phyloP scores from a whole-genome alignment of 2,888 invertebrate genomes.

The Aspidapion aeneum region DNA sequence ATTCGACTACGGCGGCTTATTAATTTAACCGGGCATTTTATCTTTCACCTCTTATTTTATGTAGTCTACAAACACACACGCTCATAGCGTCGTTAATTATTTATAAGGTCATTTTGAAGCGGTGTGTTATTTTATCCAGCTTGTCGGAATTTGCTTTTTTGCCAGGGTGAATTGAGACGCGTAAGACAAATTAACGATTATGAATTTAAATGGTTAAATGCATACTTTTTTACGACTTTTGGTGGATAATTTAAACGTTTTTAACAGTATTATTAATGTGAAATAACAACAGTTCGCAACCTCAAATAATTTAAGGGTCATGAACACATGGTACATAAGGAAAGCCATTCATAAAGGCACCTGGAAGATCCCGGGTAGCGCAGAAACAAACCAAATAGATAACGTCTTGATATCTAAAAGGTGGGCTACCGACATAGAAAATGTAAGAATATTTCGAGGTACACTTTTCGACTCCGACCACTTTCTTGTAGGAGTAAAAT shows the following conservation, averaged over 20 bases:
- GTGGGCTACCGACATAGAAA: too few species aligned
- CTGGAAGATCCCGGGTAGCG: too few species aligned
- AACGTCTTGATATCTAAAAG: too few species aligned
- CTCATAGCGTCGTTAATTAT: constrained; percentile 33
- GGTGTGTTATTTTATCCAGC: constrained; percentile 31
- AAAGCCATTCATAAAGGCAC: too few species aligned
- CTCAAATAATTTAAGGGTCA: too few species aligned
- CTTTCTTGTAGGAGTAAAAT: too few species aligned
- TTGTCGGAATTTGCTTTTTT: constrained; percentile 17
- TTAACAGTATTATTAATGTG: too few species aligned
- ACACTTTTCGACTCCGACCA: too few species aligned
- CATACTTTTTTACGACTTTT: not conserved
- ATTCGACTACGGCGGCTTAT: constrained; percentile 6
- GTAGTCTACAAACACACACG: constrained; percentile 20
- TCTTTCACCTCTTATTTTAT: constrained; percentile 24
- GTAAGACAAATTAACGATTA: constrained; percentile 21
- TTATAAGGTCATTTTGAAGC: constrained; percentile 32
- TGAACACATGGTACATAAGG: too few species aligned
- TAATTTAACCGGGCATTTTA: constrained; percentile 20
- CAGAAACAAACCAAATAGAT: too few species aligned
- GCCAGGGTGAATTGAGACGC: constrained; percentile 21
- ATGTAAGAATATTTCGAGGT: too few species aligned
- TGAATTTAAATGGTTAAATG: constrained; percentile 14
- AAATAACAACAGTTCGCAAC: too few species aligned
- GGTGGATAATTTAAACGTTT: not conserved